Percentiles rank a stretch among this genome's conserved stretches.
Conservation (phyloP, 2,113 vertebrate species). For the Steatornis caripensis region DNA sequence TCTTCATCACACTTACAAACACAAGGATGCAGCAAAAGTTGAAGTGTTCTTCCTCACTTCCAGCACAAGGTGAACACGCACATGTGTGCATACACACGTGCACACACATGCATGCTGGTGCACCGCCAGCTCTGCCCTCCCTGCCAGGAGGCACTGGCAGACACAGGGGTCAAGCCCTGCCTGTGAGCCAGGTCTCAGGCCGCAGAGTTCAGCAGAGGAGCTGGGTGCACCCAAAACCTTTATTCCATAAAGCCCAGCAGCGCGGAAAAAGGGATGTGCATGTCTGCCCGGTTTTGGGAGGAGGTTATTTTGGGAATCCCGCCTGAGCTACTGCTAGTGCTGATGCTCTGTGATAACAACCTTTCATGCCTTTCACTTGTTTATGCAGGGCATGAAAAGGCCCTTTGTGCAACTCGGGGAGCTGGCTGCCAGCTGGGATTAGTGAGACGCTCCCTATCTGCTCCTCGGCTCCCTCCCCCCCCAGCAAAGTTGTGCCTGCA, state of each 20-base stretch:
- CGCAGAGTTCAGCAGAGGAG: background rate
- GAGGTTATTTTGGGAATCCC: background rate
- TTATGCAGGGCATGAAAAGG: constrained; percentile 59
- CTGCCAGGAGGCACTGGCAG: background rate
- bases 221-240: background rate
- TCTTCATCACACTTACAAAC: background rate
- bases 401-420: constrained; percentile 17
- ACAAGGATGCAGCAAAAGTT: background rate
- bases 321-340: constrained; percentile 9
- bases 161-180: background rate
- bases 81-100: rapidly evolving
- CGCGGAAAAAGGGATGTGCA: background rate
- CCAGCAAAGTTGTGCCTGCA: background rate
- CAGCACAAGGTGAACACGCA: rapidly evolving
- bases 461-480: background rate
- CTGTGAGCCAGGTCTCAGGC: background rate
- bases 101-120: rapidly evolving
- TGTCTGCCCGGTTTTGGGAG: background rate
- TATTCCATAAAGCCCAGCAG: background rate
- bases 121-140: background rate
- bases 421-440: constrained; percentile 42
- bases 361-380: constrained; percentile 32
- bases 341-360: constrained; percentile 52
- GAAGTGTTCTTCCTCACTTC: background rate
- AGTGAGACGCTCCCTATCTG: background rate